A percentile compares a stretch with the other conserved stretches of the same genome.
These are phyloP conservation scores for Nezara viridula DNA, from an alignment of 2,888 invertebrate genomes.

Conservation along the genomic window DNA sequence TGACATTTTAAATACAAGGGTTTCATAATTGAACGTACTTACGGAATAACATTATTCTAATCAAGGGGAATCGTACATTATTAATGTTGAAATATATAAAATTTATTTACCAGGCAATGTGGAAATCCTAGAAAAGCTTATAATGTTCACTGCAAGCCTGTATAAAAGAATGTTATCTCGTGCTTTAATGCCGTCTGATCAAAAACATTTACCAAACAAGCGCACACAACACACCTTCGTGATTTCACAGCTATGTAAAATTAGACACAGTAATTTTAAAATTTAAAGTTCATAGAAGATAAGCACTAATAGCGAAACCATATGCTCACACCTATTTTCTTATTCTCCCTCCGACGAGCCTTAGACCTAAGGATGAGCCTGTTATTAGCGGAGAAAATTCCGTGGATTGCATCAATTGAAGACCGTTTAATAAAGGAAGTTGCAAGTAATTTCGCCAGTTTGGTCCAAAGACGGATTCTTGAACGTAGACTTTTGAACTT, in stretches of 20 bases:
- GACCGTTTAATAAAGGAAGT: constrained; percentile 3
- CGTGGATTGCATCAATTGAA: constrained; percentile 4
- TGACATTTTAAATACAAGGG: too few relatives aligned
- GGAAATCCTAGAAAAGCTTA: too few relatives aligned
- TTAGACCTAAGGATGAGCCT: neutral
- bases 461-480: constrained; percentile 9
- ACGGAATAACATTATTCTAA: too few relatives aligned
- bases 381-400: neutral
- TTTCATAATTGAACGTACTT: too few relatives aligned
- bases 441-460: constrained; percentile 2
- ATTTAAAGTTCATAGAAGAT: neutral
- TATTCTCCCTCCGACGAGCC: neutral
- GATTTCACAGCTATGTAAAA: neutral
- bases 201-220: neutral
- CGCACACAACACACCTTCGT: neutral
- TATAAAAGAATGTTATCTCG: too few relatives aligned
- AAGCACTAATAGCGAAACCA: neutral
- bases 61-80: too few relatives aligned
- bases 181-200: too few relatives aligned
- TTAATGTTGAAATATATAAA: too few relatives aligned
- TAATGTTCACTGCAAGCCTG: too few relatives aligned
- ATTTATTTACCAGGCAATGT: too few relatives aligned
- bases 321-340: neutral
- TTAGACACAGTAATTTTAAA: neutral
- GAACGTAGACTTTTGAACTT: constrained; percentile 32